These are phyloP conservation scores for Bugula neritina DNA, from an alignment of 2,888 invertebrate genomes.

Conservation along the genomic window DNA sequence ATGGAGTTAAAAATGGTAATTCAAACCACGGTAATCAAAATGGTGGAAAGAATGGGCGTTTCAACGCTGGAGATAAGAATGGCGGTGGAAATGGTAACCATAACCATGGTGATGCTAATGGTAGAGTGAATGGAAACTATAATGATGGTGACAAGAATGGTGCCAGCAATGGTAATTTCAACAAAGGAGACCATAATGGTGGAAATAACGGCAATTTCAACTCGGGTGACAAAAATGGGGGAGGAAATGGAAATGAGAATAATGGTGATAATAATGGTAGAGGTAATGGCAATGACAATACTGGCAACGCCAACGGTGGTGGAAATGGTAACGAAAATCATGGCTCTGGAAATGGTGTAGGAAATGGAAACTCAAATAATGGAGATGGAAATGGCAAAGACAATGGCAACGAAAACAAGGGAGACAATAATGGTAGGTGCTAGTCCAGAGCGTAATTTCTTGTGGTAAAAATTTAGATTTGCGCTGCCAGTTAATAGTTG, in stretches of 20 bases:
- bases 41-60: neutral
- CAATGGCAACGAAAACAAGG: neutral
- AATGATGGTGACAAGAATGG: neutral
- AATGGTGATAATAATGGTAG: neutral
- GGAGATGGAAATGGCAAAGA: neutral
- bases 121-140: neutral
- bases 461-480: no score
- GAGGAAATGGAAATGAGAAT: neutral
- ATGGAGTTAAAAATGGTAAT: constrained; percentile 16
- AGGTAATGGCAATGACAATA: neutral
- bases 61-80: neutral
- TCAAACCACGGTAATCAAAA: neutral
- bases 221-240: neutral
- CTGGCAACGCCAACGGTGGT: neutral
- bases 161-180: neutral
- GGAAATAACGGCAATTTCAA: neutral
- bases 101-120: neutral
- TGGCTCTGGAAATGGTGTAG: neutral
- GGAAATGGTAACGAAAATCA: constrained; percentile 12
- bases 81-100: neutral
- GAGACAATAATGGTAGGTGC: no score
- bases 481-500: no score
- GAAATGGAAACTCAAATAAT: no score
- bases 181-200: neutral
- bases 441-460: no score